phyloP scores from a whole-genome alignment of 2,797 vertebrate species.

The Lutra lutra region DNA sequence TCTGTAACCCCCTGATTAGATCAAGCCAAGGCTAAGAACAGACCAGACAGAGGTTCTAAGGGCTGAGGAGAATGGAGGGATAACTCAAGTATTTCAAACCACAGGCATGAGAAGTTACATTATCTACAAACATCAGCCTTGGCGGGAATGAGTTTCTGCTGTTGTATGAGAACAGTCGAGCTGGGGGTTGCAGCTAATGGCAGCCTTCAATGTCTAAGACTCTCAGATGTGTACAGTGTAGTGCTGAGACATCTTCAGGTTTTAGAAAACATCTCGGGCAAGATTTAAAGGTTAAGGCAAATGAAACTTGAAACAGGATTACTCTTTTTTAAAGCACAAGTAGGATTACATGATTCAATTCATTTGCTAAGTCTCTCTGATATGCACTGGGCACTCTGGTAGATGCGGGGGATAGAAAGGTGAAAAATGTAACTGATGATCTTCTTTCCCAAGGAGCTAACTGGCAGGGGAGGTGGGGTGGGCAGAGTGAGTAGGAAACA shows the following conservation, averaged over 20 bases:
- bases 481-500: neutral
- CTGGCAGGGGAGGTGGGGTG: accelerated
- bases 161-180: neutral
- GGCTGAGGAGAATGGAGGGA: neutral
- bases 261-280: neutral
- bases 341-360: neutral
- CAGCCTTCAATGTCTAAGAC: neutral
- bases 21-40: constrained; percentile 14
- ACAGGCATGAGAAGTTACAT: neutral
- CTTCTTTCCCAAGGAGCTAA: neutral
- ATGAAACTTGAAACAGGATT: constrained; percentile 28
- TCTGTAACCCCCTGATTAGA: constrained; percentile 24
- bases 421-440: neutral
- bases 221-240: neutral
- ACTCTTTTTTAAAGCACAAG: neutral
- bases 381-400: neutral
- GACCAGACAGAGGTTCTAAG: neutral
- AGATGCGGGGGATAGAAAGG: neutral
- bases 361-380: neutral
- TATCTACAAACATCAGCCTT: neutral
- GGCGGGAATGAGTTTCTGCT: neutral
- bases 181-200: neutral
- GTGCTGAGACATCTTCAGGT: neutral
- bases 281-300: constrained; percentile 38
- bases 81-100: neutral